Evolutionary conservation across 2,888 invertebrate species (phyloP), one percentile per base, ranked within the genome.

Genomic region (Galerucella calmariensis): DNA sequence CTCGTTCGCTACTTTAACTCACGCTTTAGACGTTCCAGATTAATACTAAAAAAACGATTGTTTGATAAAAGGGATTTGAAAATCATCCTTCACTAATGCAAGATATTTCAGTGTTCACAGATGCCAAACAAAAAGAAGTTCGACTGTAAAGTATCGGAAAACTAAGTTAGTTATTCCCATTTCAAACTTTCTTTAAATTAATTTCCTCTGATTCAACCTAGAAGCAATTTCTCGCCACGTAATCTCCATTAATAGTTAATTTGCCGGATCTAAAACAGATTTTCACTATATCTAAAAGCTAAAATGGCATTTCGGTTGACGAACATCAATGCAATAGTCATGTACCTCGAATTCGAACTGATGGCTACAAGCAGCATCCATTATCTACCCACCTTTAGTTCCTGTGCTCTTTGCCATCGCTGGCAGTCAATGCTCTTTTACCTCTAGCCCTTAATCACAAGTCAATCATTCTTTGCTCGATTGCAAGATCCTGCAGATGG

Each of bases 351-450:
- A 80, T 81, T 82, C 81, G 81, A 83, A 84, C 78, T 84, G 84
- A 85, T 82, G 82, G 81, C 76, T 79, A 84, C 85, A 84, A 81
- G 85, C 81, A 80, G 83, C 81, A 81, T 85, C 85, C 85, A 85
- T 85, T 85, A 85, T 83, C 84, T 79, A 72, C 75, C 72, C 69
- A 72, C 63, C 69, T 72, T 9, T 46, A 44, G 4, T 20, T 72
- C 72, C 44, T 62, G 35, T 41, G 24, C 58, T 71, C 46, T 56
- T 65, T 20, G 20, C 51, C 51, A 27, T 83, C 78, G 81, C 78
- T 81, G 80, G 79, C 81, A 79, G 82, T 58, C 63, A 48, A 68
- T 75, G 71, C 65, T 70, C 68, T 71, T 74, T 71, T 74, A 63
- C 56, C 67, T 73, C 53, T 67, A 72, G 63, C 63, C 62, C 63